Percentiles rank a stretch among this genome's conserved stretches.
Evolutionary conservation across 1,140 invertebrate species (phyloP).

Genomic region (Psix sp.): DNA sequence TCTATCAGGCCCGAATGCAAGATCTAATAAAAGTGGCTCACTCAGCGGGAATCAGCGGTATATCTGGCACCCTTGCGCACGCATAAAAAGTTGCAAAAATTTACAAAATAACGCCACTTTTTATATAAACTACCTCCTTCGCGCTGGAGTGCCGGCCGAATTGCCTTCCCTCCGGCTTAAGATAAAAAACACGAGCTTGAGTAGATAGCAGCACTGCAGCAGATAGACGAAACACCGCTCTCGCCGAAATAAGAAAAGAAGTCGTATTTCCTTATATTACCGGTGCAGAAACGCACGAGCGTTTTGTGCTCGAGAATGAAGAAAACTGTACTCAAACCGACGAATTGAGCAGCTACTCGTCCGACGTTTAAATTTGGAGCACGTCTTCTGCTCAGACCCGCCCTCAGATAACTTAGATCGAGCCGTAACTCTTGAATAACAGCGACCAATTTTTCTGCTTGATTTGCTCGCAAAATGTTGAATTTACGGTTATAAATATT

Average conservation of each 20-base stretch:
- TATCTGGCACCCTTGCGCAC: constrained; percentile 44
- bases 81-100: constrained; percentile 39
- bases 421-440: constrained; percentile 33
- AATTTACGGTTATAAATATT: constrained; percentile 28
- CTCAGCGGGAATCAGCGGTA: constrained; percentile 45
- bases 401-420: constrained; percentile 28
- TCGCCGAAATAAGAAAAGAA: constrained; percentile 44
- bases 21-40: constrained; percentile 53
- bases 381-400: constrained; percentile 30
- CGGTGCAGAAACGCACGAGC: constrained; percentile 34
- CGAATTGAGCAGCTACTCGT: constrained; percentile 42
- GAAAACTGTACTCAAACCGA: constrained; percentile 27
- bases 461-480: constrained; percentile 20
- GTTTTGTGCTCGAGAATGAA: constrained; percentile 29
- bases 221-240: constrained; percentile 52
- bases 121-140: constrained; percentile 55
- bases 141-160: constrained; percentile 25
- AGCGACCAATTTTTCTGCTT: constrained; percentile 31
- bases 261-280: constrained; percentile 56
- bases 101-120: constrained; percentile 53
- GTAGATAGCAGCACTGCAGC: constrained; percentile 22
- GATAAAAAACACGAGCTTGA: constrained; percentile 32
- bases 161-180: constrained; percentile 31
- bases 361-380: constrained; percentile 54
- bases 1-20: constrained; percentile 15